These are phyloP conservation scores for Podotricha telesiphe DNA, from an alignment of 2,888 invertebrate species.

Conservation along the genomic window DNA sequence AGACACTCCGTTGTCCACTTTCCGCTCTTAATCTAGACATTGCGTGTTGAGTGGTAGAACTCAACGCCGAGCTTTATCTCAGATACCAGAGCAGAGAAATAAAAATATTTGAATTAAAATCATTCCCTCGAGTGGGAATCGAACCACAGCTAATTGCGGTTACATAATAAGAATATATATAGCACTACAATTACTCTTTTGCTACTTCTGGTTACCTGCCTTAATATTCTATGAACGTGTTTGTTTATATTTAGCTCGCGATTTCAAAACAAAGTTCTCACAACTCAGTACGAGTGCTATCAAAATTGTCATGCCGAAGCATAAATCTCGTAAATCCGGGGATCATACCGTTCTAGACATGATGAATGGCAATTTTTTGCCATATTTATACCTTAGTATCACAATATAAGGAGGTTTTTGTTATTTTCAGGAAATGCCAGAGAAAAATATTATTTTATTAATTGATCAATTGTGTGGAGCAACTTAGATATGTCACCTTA, in stretches of 20 bases:
- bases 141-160: no score
- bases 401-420: constrained; percentile 40
- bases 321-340: constrained; percentile 75
- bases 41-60: no score
- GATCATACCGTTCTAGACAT: constrained; percentile 65
- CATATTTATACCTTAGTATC: constrained; percentile 45
- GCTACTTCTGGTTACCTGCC: background rate
- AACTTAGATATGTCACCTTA: background rate
- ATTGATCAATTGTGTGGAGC: constrained; percentile 15
- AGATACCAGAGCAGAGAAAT: no score
- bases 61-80: no score
- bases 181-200: background rate
- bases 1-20: no score
- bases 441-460: constrained; percentile 30
- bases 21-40: no score
- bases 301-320: constrained; percentile 56
- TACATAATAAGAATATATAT: no score
- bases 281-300: constrained; percentile 48
- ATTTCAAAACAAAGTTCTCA: constrained; percentile 31
- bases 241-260: constrained; percentile 10
- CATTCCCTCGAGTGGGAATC: no score
- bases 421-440: constrained; percentile 32
- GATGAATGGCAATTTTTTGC: constrained; percentile 74
- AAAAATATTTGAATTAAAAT: no score
- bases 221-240: background rate